Conservation (phyloP, 2,113 vertebrate species). For the Carollia perspicillata region DNA sequence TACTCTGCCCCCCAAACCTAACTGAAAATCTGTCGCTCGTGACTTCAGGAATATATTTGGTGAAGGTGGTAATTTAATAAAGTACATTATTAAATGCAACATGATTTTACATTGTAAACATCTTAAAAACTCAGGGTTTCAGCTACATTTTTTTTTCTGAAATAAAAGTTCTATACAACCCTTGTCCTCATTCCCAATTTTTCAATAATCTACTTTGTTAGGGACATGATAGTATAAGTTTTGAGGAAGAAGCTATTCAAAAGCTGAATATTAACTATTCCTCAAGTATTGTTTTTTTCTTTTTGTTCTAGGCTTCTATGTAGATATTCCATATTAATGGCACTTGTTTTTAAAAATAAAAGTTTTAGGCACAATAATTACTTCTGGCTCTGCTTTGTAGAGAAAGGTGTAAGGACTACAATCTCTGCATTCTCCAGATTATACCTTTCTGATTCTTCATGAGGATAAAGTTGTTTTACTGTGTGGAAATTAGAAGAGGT, state of each 20-base stretch:
- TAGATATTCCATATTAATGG: slow-evolving; percentile 80
- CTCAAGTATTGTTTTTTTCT: slow-evolving; percentile 43
- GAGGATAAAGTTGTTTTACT: neutral
- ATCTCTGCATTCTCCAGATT: neutral
- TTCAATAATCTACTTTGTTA: neutral
- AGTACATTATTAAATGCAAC: slow-evolving; percentile 44
- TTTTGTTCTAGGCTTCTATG: slow-evolving; percentile 65
- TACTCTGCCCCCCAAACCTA: slow-evolving; percentile 18
- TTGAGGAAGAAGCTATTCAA: slow-evolving; percentile 24
- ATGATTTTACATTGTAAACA: slow-evolving; percentile 62
- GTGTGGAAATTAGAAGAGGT: neutral
- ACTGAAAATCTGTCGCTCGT: neutral
- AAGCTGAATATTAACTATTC: slow-evolving; percentile 14
- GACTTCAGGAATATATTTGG: neutral
- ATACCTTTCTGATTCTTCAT: neutral
- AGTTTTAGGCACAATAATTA: slow-evolving; percentile 73
- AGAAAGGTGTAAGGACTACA: slow-evolving; percentile 45
- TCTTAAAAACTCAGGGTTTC: slow-evolving; percentile 49
- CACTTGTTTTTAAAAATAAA: slow-evolving; percentile 77
- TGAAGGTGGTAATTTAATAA: slow-evolving; percentile 51
- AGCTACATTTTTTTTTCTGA: slow-evolving; percentile 49
- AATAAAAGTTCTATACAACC: neutral
- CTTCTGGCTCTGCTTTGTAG: slow-evolving; percentile 70
- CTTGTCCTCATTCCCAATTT: slow-evolving; percentile 24
- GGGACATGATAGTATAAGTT: neutral